A percentile compares a stretch with the other conserved stretches of the same genome.
These are phyloP conservation scores for human (Homo sapiens) DNA, from an alignment of 2,113 vertebrate species.

Conservation along the genomic window GRCh38 chr3:2015001-2015500, in stretches of 20 bases:
- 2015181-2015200: neutral
- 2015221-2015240: neutral
- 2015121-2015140: neutral
- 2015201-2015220: neutral
- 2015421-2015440: conserved; percentile 17
- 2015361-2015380: neutral
- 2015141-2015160: neutral
- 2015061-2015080: neutral
- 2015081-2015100: neutral
- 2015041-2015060: neutral
- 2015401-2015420: neutral
- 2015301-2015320: neutral
- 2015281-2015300: neutral
- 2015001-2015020: neutral
- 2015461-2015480: conserved; percentile 47
- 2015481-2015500: conserved; percentile 17
- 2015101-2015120: neutral
- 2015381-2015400: neutral
- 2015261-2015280: neutral
- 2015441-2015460: conserved; percentile 25
- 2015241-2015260: neutral
- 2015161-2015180: neutral
- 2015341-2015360: neutral
- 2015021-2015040: neutral
- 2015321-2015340: neutral